A percentile compares a stretch with the other conserved stretches of the same genome.
phyloP scores from a whole-genome alignment of 1,140 invertebrate species.

The Penaeus chinensis region DNA sequence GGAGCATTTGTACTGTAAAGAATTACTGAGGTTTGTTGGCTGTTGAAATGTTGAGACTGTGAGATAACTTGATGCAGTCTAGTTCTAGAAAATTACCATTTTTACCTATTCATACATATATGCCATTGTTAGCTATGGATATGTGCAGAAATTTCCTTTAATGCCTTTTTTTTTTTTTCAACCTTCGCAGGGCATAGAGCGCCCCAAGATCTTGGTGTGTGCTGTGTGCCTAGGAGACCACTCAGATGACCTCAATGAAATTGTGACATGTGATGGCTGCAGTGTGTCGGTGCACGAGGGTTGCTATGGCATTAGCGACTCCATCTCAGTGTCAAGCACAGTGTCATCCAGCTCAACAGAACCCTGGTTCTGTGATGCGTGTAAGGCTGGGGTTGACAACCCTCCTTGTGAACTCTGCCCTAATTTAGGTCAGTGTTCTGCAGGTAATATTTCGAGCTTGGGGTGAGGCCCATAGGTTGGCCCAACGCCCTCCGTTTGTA shows the following conservation, averaged over 20 bases:
- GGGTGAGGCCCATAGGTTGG: no score
- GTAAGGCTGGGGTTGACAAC: constrained; percentile 87
- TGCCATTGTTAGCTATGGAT: no score
- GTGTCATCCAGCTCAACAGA: constrained; percentile 93
- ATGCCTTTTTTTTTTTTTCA: background rate
- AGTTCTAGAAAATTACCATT: no score
- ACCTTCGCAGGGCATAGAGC: constrained; percentile 50
- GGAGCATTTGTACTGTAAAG: no score
- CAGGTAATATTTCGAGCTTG: constrained; percentile 3
- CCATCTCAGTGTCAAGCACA: constrained; percentile 88
- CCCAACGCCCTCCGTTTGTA: background rate
- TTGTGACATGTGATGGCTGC: constrained; percentile 96
- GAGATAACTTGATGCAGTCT: no score
- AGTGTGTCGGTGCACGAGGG: constrained; percentile 96
- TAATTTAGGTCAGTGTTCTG: constrained; percentile 73
- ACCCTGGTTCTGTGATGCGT: constrained; percentile 99
- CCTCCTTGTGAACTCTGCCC: constrained; percentile 91
- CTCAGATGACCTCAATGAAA: constrained; percentile 94
- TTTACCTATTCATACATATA: no score
- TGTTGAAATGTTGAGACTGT: no score
- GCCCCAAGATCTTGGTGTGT: constrained; percentile 75
- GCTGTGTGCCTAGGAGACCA: constrained; percentile 92
- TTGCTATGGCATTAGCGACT: constrained; percentile 95
- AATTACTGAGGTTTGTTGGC: no score
- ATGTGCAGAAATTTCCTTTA: no score